These are phyloP conservation scores for Numida meleagris DNA, from an alignment of 2,113 vertebrate genomes.

Conservation along the genomic window DNA sequence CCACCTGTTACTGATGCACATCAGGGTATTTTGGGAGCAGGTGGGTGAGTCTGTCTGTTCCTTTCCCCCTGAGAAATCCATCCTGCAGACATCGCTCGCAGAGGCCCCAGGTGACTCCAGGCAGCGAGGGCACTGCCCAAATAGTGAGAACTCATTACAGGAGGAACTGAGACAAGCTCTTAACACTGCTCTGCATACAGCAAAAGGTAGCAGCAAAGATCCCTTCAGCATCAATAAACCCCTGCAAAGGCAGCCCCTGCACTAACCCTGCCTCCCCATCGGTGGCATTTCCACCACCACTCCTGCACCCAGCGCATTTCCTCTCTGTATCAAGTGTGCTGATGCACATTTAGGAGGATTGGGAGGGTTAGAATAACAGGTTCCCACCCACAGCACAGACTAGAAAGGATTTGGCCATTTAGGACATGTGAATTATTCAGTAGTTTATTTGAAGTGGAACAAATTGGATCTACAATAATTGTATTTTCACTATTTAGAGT, in stretches of 20 bases:
- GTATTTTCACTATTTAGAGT: neutral
- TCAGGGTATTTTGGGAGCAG: neutral
- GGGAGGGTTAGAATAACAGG: neutral
- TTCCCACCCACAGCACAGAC: neutral
- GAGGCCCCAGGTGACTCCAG: neutral
- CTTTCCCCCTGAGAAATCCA: neutral
- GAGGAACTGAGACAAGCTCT: neutral
- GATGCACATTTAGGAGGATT: neutral
- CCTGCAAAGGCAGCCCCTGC: neutral
- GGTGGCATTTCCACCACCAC: neutral
- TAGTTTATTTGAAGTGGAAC: constrained; percentile 38
- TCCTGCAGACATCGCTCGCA: rapidly evolving
- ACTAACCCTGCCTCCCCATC: neutral
- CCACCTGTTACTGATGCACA: neutral
- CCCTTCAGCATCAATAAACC: neutral
- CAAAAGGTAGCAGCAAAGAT: neutral
- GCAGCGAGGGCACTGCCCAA: neutral
- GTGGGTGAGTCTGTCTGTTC: neutral
- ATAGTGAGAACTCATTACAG: neutral
- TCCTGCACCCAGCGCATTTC: rapidly evolving
- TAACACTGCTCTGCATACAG: neutral
- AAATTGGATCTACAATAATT: neutral
- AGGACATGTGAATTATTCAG: neutral
- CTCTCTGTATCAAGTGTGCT: neutral
- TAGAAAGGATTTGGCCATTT: neutral